A percentile compares a stretch with the other conserved stretches of the same genome.
Conservation (phyloP, 2,797 vertebrate genomes). For the Yasuhikotakia modesta region DNA sequence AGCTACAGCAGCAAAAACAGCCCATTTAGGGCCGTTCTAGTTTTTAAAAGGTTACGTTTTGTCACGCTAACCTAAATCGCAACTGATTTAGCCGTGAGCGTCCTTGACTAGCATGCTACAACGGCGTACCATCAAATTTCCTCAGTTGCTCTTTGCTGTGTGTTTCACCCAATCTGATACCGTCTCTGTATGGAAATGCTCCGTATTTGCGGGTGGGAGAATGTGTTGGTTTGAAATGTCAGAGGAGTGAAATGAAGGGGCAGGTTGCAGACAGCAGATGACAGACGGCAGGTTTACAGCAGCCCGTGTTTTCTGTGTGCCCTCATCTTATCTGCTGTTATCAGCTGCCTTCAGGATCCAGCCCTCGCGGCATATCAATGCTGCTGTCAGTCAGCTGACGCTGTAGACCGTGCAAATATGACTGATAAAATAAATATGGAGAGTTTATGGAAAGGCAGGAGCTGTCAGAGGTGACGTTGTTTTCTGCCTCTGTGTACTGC, state of each 20-base stretch:
- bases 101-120: no score
- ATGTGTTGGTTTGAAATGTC: slow-evolving; percentile 25
- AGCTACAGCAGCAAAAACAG: no score
- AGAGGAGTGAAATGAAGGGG: slow-evolving; percentile 21
- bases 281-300: slow-evolving; percentile 45
- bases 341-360: slow-evolving; percentile 49
- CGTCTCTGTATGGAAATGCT: slow-evolving; percentile 61
- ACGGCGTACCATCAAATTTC: no score
- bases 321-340: slow-evolving; percentile 59
- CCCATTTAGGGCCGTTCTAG: no score
- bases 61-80: no score
- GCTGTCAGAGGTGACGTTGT: slow-evolving; percentile 9
- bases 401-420: slow-evolving; percentile 41
- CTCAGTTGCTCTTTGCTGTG: background rate
- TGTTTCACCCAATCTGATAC: background rate
- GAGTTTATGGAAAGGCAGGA: slow-evolving; percentile 21
- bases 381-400: slow-evolving; percentile 27
- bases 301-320: background rate
- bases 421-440: slow-evolving; percentile 42
- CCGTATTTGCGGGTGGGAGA: slow-evolving; percentile 12
- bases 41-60: no score
- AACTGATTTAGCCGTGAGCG: no score
- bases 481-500: background rate
- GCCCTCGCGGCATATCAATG: slow-evolving; percentile 42
- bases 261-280: slow-evolving; percentile 36